Evolutionary conservation across 2,888 invertebrate species (phyloP).

Genomic region (Perizoma flavofasciatum): DNA sequence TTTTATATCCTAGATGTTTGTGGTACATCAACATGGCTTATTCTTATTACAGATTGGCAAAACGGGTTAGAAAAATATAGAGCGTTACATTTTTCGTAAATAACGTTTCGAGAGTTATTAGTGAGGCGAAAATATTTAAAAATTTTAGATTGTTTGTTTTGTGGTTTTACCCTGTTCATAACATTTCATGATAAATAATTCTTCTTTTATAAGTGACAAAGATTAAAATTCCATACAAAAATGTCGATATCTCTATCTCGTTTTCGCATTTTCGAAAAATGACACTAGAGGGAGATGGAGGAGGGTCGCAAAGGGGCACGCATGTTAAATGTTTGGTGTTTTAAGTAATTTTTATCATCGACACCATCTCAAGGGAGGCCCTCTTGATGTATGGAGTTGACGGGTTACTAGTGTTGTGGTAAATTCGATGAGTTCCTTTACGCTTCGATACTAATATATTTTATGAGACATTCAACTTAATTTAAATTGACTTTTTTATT

Average conservation of each 20-base stretch:
- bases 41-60: no score
- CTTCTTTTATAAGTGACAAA: conserved; percentile 45
- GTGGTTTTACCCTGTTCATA: background rate
- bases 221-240: conserved; percentile 47
- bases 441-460: background rate
- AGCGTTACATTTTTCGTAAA: no score
- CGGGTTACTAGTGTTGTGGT: conserved; percentile 63
- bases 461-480: no score
- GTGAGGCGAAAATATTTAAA: no score
- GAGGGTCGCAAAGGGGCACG: conserved; percentile 54
- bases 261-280: conserved; percentile 38
- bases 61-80: no score
- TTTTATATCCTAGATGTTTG: no score
- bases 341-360: conserved; percentile 83
- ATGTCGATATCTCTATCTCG: conserved; percentile 27
- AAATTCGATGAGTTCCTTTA: conserved; percentile 47
- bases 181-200: conserved; percentile 16
- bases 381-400: conserved; percentile 76
- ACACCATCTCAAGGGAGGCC: conserved; percentile 79
- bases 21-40: no score
- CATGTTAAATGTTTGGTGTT: conserved; percentile 79
- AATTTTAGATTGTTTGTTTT: no score
- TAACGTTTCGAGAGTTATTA: no score
- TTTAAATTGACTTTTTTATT: no score
- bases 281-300: conserved; percentile 54